phyloP scores from a whole-genome alignment of 2,113 vertebrate species.

The Macrotis lagotis region DNA sequence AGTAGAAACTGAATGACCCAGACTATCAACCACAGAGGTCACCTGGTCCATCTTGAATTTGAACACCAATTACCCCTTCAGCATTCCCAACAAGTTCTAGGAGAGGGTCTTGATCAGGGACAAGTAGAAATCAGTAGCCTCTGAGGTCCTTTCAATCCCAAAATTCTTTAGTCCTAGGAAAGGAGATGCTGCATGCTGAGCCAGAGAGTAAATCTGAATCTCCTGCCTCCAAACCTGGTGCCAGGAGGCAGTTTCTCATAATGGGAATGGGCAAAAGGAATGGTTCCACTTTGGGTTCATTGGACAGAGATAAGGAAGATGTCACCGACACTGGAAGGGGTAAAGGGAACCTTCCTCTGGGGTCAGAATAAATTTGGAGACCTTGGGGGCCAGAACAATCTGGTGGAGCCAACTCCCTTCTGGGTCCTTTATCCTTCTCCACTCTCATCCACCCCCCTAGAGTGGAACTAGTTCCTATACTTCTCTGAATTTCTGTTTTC shows the following conservation, averaged over 20 bases:
- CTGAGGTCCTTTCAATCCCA: background rate
- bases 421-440: background rate
- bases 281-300: background rate
- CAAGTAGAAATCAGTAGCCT: background rate
- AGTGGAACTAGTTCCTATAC: background rate
- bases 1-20: background rate
- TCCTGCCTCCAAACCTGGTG: background rate
- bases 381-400: background rate
- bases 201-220: background rate
- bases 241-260: background rate
- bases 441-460: accelerated
- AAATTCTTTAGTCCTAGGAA: background rate
- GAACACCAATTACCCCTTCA: background rate
- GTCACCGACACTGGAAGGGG: background rate
- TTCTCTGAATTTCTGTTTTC: background rate
- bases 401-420: background rate
- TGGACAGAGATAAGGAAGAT: background rate
- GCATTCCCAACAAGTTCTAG: background rate
- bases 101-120: background rate
- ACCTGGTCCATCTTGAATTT: background rate
- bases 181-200: background rate
- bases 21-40: background rate
- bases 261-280: background rate
- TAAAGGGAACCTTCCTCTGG: background rate
- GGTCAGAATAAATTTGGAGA: background rate